Evolutionary conservation across 2,888 invertebrate genomes (phyloP), one percentile per base, ranked within the genome.

Genomic region (Caenorhabditis becei): DNA sequence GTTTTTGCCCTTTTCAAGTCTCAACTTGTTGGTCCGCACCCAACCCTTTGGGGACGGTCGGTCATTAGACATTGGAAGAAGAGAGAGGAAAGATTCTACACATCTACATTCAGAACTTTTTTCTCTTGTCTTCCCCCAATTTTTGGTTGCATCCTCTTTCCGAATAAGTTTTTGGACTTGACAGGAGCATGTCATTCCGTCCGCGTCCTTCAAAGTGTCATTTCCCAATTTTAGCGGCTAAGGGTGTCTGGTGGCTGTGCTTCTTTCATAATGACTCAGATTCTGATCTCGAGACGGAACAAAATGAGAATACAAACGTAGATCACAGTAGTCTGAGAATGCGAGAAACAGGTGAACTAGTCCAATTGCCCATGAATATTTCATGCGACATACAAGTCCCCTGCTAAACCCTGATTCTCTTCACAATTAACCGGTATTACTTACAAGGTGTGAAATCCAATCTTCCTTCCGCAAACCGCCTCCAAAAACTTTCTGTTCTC

Each of bases 31-130:
- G 65, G 49, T 63, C 58, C 10, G 5, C 32, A 4, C 32, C 32
- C 69, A 77, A 77, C 51, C 65, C 77, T 77, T 77, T 70, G 56
- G 70, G 70, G 77, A 70, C 77, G 59, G 77, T 75, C 47, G 66
- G 66, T 75, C 75, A 75, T 75, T 75, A 75, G 53, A 66, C 61
- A 66, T 74, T 47, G 53, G 41, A 4, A 32, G 41, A 4, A 32
- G 32, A 32, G 32, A 32, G 14, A 41, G 41, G n/a, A n/a, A 41
- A 53, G 16, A 41, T 62, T 54, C 62, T 18, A 70, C 51, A 47
- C 26, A 5, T n/a, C 41, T 37, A 28, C 41, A n/a, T n/a, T 28
- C 54, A 56, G 54, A 72, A 63, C 62, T 63, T 63, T 72, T 62
- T 72, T 53, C 28, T 49, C 14, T 41, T 14, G 41, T 41, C 14